Evolutionary conservation across 2,888 invertebrate species (phyloP).

Genomic region (Dicycla oo): DNA sequence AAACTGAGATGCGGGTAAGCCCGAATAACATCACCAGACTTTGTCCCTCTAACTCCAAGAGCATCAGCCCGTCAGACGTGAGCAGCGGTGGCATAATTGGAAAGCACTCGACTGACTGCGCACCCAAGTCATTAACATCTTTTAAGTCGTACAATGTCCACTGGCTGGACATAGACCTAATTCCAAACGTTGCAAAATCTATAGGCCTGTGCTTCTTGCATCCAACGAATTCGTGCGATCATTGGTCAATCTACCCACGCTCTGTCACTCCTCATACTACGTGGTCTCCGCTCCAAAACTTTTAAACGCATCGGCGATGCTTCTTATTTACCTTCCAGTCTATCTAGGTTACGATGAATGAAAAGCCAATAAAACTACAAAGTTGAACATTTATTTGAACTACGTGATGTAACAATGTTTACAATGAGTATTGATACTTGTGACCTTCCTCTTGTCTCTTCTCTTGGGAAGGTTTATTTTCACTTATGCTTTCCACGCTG

Average conservation of each 20-base stretch:
- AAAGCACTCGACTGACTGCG: not conserved
- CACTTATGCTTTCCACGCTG: conserved; percentile 85
- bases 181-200: not conserved
- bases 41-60: not conserved
- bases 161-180: not conserved
- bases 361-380: conserved; percentile 39
- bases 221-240: not conserved
- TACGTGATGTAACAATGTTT: conserved; percentile 54
- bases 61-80: not conserved
- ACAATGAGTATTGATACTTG: conserved; percentile 86
- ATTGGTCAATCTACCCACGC: not conserved
- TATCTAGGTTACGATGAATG: not conserved
- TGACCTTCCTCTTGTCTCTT: conserved; percentile 79
- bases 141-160: not conserved
- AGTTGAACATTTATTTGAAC: conserved; percentile 51
- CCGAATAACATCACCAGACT: not conserved
- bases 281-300: not conserved
- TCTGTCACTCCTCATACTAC: not conserved
- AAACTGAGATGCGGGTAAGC: not conserved
- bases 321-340: not conserved
- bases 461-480: conserved; percentile 77
- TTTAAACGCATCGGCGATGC: not conserved
- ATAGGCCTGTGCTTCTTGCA: not conserved
- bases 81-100: not conserved
- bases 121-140: no score